phyloP scores from a whole-genome alignment of 2,113 vertebrate species.

The Saccopteryx leptura region DNA sequence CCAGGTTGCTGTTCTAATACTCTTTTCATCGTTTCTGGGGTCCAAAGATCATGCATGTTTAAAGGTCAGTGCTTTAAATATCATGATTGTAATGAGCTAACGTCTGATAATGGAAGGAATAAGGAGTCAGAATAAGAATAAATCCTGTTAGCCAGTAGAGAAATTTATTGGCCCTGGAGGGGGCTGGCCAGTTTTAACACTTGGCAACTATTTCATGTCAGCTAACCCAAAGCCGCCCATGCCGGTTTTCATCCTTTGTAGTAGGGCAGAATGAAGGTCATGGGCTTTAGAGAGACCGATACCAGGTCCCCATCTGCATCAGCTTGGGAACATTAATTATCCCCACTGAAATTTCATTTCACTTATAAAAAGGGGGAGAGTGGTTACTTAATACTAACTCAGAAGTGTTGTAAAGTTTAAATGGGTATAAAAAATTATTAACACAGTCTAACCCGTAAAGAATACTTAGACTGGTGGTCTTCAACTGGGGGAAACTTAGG shows the following conservation, averaged over 20 bases:
- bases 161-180: background rate
- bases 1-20: background rate
- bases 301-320: too few relatives aligned
- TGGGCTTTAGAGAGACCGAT: background rate
- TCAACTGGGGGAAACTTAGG: background rate
- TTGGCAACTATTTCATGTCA: background rate
- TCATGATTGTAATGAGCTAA: background rate
- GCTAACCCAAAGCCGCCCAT: background rate
- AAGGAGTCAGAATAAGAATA: background rate
- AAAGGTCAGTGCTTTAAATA: slow-evolving; percentile 58
- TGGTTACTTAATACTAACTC: background rate
- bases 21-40: background rate
- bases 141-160: background rate
- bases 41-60: background rate
- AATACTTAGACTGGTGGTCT: background rate
- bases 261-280: background rate
- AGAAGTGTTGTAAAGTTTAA: background rate
- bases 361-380: background rate
- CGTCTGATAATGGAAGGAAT: background rate
- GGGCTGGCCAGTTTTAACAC: background rate
- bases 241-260: background rate
- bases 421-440: background rate
- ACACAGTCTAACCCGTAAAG: background rate
- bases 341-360: background rate
- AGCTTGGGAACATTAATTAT: background rate